These are phyloP conservation scores for Cyclophora albipunctata DNA, from an alignment of 2,888 invertebrate genomes.

Conservation along the genomic window DNA sequence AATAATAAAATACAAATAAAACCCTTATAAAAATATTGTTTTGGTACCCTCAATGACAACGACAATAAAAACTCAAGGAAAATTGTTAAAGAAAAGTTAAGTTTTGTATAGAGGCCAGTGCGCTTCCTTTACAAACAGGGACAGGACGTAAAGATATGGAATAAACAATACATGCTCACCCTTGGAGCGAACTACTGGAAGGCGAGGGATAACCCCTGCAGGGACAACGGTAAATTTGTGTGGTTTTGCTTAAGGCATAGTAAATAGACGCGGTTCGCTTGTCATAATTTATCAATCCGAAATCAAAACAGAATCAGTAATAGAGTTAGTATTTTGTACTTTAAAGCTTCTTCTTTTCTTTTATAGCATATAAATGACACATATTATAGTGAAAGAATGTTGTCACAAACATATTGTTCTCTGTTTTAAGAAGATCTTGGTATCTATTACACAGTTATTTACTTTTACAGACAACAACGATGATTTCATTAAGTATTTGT, in stretches of 20 bases:
- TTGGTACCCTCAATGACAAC: no score
- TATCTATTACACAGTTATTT: no score
- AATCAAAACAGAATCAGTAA: slow-evolving; percentile 3
- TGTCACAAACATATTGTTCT: no score
- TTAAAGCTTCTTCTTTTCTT: no score
- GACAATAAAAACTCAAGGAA: slow-evolving; percentile 8
- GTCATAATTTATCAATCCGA: slow-evolving; percentile 10
- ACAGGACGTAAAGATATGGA: slow-evolving; percentile 9
- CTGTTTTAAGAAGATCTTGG: no score
- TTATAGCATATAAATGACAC: no score
- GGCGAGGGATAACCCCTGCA: slow-evolving; percentile 12
- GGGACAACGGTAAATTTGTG: slow-evolving; percentile 20
- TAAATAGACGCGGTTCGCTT: slow-evolving; percentile 15
- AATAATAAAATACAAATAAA: no score
- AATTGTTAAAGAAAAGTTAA: slow-evolving; percentile 13
- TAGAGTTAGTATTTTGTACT: background rate
- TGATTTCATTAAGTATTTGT: no score
- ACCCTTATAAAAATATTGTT: no score
- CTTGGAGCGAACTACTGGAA: slow-evolving; percentile 17
- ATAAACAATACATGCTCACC: slow-evolving; percentile 18
- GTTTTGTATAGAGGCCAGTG: slow-evolving; percentile 14
- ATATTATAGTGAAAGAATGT: no score
- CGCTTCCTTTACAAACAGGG: slow-evolving; percentile 11
- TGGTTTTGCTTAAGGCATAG: slow-evolving; percentile 17
- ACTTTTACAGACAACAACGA: no score